Base-by-base conservation (phyloP, 2,113 vertebrate genomes). In the Peromyscus maniculatus region DNA sequence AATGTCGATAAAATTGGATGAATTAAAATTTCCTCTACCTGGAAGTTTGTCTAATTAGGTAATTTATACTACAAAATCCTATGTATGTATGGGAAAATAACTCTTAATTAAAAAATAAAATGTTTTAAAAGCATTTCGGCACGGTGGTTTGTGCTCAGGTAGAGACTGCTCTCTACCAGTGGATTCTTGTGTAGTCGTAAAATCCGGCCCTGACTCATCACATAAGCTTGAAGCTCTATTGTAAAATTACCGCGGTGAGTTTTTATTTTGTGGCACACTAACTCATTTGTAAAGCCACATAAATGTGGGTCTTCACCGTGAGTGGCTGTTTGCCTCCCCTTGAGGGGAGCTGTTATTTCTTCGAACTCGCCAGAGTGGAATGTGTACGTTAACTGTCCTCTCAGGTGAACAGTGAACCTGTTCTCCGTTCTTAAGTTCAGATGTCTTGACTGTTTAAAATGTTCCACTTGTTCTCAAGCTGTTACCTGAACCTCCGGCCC, bases 41-140 rank as follows among this genome's bases (percentile, higher is more conserved):
- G 93, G 78, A 86, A 22, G 49, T 17, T 91, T 91, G 71, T 82
- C 31, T 86, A 89, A 91, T 93, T 88, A 87, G 69, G 6, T 77
- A 87, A 87, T 43, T 74, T 39, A 28, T 33, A 33, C 33, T 36
- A 59, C 15, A 78, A 36, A 74, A 67, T 59, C 94, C 33, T 90
- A 28, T 94, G 55, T 78, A 15, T 55, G 21, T 69, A 11, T 87
- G 28, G 39, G n/a, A 62, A 80, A 95, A 93, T 10, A 26, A 36
- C 16, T 22, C 36, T 52, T 91, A 67, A 78, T 91, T 86, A 79
- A 83, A 59, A 89, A 93, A 28, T n/a, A 62, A 91, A 66, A 4
- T 89, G 46, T 62, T 64, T 96, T 80, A 59, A 71, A 91, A 87
- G 55, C 79, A 92, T 77, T 95, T 91, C 78, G 43, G 43, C 87